Evolutionary conservation across 2,888 invertebrate genomes (phyloP).

Genomic region (Drosophila greeni): DNA sequence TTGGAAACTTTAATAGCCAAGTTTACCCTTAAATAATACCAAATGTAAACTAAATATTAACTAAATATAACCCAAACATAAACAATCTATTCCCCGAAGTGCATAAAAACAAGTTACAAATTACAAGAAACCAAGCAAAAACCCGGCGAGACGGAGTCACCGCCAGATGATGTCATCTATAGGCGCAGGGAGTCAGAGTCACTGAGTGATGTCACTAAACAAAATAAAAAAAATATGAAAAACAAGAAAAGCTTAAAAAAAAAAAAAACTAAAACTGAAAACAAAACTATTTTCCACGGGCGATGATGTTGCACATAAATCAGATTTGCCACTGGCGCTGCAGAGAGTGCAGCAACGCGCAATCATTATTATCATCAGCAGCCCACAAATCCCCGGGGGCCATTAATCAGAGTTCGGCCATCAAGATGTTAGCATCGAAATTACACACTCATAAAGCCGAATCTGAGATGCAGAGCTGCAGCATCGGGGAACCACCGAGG

Average conservation of each 20-base stretch:
- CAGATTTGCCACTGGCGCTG: slow-evolving; percentile 54
- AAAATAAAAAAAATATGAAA: neutral
- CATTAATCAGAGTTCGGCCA: slow-evolving; percentile 67
- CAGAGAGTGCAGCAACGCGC: slow-evolving; percentile 21
- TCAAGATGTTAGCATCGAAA: slow-evolving; percentile 71
- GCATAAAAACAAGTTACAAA: slow-evolving; percentile 6
- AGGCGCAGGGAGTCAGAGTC: slow-evolving; percentile 16
- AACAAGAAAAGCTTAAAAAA: no score
- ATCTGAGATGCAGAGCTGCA: neutral
- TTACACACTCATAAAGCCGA: slow-evolving; percentile 54
- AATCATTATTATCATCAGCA: slow-evolving; percentile 28
- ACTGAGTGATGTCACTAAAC: slow-evolving; percentile 28
- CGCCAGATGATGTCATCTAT: slow-evolving; percentile 25
- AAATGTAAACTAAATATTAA: neutral
- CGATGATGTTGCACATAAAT: slow-evolving; percentile 40
- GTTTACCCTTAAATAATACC: neutral
- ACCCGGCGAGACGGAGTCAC: neutral
- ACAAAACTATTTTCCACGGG: slow-evolving; percentile 8
- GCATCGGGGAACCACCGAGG: neutral
- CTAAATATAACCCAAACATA: no score
- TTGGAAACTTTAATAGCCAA: no score
- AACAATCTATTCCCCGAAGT: no score
- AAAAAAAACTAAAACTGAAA: neutral
- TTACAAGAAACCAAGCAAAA: neutral
- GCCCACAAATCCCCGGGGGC: slow-evolving; percentile 32